Conservation (phyloP, 2,113 vertebrate species). For the Camelus bactrianus region DNA sequence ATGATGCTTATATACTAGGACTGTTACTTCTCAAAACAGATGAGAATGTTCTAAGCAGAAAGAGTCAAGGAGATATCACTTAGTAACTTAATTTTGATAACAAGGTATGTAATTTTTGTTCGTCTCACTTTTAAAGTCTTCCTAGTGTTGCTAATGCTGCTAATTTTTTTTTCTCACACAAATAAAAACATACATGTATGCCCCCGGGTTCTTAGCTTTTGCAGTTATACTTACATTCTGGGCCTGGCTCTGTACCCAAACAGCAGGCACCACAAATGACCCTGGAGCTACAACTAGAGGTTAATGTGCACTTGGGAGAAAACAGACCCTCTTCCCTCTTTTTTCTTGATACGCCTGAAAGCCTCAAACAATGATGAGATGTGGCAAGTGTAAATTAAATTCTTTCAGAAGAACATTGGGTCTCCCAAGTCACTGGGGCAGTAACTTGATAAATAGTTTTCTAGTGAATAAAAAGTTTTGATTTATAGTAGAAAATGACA, state of each 20-base stretch:
- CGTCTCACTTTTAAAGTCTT: slow-evolving; percentile 10
- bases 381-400: neutral
- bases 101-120: neutral
- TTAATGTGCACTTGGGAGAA: neutral
- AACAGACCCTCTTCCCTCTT: neutral
- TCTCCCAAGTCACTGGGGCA: neutral
- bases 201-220: neutral
- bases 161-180: neutral
- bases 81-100: slow-evolving; percentile 42
- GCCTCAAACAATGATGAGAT: neutral
- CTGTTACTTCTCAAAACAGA: neutral
- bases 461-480: neutral
- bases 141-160: neutral
- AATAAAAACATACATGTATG: neutral
- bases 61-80: neutral
- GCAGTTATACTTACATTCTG: neutral
- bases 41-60: neutral
- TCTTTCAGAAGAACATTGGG: slow-evolving; percentile 29
- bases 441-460: neutral
- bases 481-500: neutral
- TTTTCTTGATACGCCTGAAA: neutral
- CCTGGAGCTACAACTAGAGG: neutral
- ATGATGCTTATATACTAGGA: neutral
- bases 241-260: neutral
- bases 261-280: neutral